Conservation (phyloP, 2,797 vertebrate species). For the Coranthus polyacanthus region DNA sequence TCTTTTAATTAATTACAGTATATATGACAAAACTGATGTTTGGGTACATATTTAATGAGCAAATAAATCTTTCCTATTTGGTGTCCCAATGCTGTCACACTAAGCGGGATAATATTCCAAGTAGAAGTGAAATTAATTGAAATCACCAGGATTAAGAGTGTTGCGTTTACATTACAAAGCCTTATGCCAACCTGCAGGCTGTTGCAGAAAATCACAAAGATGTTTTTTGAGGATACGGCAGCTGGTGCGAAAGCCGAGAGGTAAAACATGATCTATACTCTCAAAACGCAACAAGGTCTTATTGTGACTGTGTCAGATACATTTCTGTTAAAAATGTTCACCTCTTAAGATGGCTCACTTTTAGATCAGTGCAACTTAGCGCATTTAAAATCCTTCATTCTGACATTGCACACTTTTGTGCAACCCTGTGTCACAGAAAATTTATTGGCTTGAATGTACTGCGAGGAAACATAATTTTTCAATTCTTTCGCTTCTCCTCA, state of each 20-base stretch:
- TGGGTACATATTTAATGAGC: conserved; percentile 28
- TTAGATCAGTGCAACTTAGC: no score
- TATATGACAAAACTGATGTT: conserved; percentile 28
- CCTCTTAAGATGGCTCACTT: no score
- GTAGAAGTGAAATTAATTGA: conserved; percentile 32
- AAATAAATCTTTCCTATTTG: conserved; percentile 28
- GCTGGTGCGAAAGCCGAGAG: neutral
- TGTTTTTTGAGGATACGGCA: conserved; percentile 8
- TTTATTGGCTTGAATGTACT: no score
- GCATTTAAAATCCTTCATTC: no score
- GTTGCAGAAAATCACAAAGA: conserved; percentile 6
- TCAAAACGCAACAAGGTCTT: no score
- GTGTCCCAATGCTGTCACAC: conserved; percentile 9
- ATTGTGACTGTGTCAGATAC: no score
- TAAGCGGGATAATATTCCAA: conserved; percentile 15
- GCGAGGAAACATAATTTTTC: no score
- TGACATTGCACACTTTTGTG: no score
- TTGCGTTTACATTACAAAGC: conserved; percentile 17
- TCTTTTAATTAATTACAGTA: conserved; percentile 51
- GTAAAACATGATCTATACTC: no score
- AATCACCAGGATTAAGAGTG: conserved; percentile 30
- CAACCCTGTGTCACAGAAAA: no score
- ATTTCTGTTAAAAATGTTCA: no score
- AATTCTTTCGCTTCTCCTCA: no score
- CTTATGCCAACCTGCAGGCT: conserved; percentile 7